These are phyloP conservation scores for Chaetodon trifascialis DNA, from an alignment of 2,113 vertebrate species.

Conservation along the genomic window DNA sequence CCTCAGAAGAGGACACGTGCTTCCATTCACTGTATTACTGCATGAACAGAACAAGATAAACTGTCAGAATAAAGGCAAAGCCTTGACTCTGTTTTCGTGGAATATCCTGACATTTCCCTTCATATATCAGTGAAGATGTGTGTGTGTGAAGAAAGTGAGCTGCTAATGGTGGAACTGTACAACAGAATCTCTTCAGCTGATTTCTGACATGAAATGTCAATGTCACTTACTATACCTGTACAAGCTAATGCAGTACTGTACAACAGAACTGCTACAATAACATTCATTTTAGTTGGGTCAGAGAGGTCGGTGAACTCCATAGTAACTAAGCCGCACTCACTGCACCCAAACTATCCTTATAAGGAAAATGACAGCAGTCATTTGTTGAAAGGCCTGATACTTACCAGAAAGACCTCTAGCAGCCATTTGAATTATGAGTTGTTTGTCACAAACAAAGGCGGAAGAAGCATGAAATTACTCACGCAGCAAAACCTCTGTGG, in stretches of 20 bases:
- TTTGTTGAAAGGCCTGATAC: too few species aligned
- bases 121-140: neutral
- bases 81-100: neutral
- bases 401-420: too few species aligned
- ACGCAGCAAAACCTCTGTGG: too few species aligned
- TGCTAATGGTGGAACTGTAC: neutral
- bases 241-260: neutral
- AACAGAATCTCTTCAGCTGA: conserved; percentile 1
- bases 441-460: too few species aligned
- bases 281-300: neutral
- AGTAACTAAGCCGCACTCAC: neutral
- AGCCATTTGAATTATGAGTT: too few species aligned
- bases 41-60: neutral
- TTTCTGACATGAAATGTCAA: neutral
- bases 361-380: too few species aligned
- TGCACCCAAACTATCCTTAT: too few species aligned
- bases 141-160: neutral
- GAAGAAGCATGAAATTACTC: too few species aligned
- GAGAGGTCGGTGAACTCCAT: neutral
- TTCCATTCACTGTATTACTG: neutral
- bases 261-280: neutral
- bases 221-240: neutral
- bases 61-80: neutral
- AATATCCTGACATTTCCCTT: neutral
- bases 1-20: neutral